Percentiles rank a stretch among this genome's conserved stretches.
Evolutionary conservation across 1,140 invertebrate genomes (phyloP).

Genomic region (Lethrus apterus): DNA sequence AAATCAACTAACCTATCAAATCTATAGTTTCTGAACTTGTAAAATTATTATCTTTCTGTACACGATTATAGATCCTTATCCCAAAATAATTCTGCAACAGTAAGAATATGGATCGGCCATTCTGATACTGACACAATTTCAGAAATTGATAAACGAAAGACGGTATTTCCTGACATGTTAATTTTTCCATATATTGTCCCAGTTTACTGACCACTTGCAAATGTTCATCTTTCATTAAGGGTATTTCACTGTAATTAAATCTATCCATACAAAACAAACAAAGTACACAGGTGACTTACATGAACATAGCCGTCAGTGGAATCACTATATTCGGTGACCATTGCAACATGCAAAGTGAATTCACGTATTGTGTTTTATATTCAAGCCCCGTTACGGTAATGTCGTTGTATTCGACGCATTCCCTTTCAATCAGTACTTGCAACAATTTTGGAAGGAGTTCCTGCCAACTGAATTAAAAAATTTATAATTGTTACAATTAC

Average conservation of each 20-base stretch:
- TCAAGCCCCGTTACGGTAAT: conserved; percentile 39
- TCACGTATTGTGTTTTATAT: conserved; percentile 37
- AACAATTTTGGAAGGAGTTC: conserved; percentile 42
- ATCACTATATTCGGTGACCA: conserved; percentile 41
- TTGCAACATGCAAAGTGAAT: conserved; percentile 36
- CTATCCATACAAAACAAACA: conserved; percentile 3
- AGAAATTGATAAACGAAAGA: conserved; percentile 43
- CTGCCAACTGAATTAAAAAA: conserved; percentile 39
- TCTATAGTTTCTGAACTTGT: conserved; percentile 36
- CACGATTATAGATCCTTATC: conserved; percentile 37
- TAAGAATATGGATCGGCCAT: conserved; percentile 36
- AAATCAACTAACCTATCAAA: conserved; percentile 37
- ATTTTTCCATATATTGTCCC: conserved; percentile 37
- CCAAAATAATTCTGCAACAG: conserved; percentile 44
- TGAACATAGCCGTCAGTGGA: conserved; percentile 42
- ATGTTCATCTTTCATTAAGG: conserved; percentile 39
- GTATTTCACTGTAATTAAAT: conserved; percentile 30
- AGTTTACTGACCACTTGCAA: conserved; percentile 42
- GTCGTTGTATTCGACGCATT: conserved; percentile 36
- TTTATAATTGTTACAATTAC: conserved; percentile 8
- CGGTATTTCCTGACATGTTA: conserved; percentile 43
- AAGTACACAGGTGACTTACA: too few relatives aligned
- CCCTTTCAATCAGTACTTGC: conserved; percentile 32
- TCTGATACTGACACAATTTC: conserved; percentile 38
- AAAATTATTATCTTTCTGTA: conserved; percentile 9